Evolutionary conservation across 2,797 vertebrate species (phyloP).

Genomic region (Heliangelus exortis): DNA sequence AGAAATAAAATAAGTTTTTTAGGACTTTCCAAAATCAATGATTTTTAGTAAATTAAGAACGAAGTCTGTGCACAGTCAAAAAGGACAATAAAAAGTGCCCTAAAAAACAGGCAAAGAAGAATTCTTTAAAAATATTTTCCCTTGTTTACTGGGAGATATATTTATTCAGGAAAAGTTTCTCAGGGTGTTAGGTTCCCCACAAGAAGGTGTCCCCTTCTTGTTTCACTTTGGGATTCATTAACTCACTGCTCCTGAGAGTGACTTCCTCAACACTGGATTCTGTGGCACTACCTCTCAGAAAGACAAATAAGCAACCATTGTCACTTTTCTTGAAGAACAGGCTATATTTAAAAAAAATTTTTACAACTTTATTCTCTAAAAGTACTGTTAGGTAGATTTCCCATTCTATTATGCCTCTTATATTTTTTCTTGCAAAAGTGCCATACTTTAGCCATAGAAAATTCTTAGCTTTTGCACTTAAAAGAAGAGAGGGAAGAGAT

Average conservation of each 20-base stretch:
- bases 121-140: neutral
- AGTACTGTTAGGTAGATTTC: neutral
- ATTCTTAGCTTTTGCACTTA: neutral
- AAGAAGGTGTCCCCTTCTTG: neutral
- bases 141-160: neutral
- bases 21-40: neutral
- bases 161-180: neutral
- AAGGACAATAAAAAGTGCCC: neutral
- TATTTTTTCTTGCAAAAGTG: neutral
- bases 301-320: neutral
- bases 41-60: neutral
- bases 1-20: neutral
- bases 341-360: neutral
- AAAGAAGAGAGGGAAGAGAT: neutral
- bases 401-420: neutral
- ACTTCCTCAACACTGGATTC: neutral
- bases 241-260: neutral
- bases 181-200: neutral
- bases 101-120: neutral
- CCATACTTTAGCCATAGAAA: neutral
- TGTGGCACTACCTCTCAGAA: neutral
- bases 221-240: conserved; percentile 31
- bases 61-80: neutral
- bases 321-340: neutral
- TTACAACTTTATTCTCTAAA: neutral